Base-by-base conservation (phyloP, 2,113 vertebrate species). In the Leptosomus discolor region DNA sequence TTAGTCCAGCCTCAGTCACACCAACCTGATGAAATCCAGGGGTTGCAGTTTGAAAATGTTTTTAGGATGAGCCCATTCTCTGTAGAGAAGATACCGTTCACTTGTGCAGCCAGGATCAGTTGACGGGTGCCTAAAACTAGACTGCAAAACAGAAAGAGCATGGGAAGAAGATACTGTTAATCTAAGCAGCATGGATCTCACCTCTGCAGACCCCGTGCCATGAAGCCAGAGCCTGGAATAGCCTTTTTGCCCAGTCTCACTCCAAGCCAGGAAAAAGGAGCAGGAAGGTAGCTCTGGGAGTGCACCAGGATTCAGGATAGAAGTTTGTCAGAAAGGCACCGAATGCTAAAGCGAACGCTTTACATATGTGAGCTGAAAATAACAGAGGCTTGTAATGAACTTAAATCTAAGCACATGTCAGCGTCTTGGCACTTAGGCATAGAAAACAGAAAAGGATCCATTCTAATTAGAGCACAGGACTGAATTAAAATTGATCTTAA, bases 31-130 rank as follows among this genome's bases (percentile, higher is more conserved):
- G 56, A 99, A 98, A 95, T 99, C 99, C 56, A 99, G 96, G 13
- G 99, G 99, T 4, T 99, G 99, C 84, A 99, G 97, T 92, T 99
- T 99, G 96, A 99, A 99, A 97, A 99, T 98, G 90, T 98, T 99
- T 93, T 98, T 98, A 34, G 99, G 99, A 94, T 99, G 98, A 70
- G 98, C 99, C 99, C 99, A 99, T 67, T 99, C 99, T 58, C 98
- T 94, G 81, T 99, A 99, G 32, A 99, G 98, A 80, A 99, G 98
- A 48, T 98, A 99, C 2, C 99, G 98, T 73, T 99, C 99, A 56
- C 97, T 99, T 16, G 98, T 98, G 93, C 98, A 99, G 80, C 61
- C 92, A 26, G 97, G 68, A 51, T 99, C 99, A 5, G 93, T n/a
- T 12, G 99, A 99, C 5, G 2, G 96, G 46, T 97, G 96, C 60